Conservation (phyloP, 2,797 vertebrate species). For the Sylvia borin region DNA sequence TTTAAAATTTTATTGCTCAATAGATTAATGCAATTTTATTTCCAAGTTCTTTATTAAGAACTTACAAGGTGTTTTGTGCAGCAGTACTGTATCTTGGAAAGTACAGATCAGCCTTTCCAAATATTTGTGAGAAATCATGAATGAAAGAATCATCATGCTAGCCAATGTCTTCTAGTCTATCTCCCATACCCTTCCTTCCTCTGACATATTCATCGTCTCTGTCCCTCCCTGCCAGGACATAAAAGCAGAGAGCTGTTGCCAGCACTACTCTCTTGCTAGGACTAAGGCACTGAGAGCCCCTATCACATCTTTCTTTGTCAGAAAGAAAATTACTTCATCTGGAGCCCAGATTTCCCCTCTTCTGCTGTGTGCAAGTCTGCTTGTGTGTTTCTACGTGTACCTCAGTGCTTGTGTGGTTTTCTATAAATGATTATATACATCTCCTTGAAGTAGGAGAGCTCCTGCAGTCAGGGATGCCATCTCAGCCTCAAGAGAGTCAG, state of each 20-base stretch:
- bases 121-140: background rate
- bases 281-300: background rate
- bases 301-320: background rate
- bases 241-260: background rate
- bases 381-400: rapidly evolving
- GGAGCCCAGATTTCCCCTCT: background rate
- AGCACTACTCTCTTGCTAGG: background rate
- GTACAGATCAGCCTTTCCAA: background rate
- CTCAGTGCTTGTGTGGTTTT: background rate
- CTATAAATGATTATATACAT: background rate
- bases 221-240: background rate
- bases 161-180: background rate
- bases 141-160: background rate
- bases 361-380: background rate
- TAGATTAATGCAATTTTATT: background rate
- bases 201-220: background rate
- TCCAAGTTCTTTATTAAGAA: background rate
- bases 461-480: background rate
- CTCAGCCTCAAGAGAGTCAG: background rate
- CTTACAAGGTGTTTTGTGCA: background rate
- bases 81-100: background rate
- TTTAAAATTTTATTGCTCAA: background rate
- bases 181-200: background rate
- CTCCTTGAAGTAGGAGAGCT: background rate
- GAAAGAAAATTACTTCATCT: background rate